Percentiles rank a stretch among this genome's conserved stretches.
These are phyloP conservation scores for Phyllotreta cruciferae DNA, from an alignment of 2,888 invertebrate genomes.

Conservation along the genomic window DNA sequence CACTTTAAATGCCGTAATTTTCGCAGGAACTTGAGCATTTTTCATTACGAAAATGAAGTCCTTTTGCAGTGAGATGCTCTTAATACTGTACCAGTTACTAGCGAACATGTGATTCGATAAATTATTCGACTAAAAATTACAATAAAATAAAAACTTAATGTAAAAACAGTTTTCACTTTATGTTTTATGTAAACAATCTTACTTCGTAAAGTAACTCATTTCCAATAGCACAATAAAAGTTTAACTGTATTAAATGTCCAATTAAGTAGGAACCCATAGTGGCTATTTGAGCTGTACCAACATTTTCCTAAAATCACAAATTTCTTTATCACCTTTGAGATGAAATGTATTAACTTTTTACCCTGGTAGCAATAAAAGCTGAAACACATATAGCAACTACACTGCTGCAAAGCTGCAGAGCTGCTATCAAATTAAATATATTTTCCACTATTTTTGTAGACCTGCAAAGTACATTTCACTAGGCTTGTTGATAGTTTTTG, in stretches of 20 bases:
- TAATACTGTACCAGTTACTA: slow-evolving; percentile 25
- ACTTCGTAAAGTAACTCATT: slow-evolving; percentile 31
- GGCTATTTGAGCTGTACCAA: slow-evolving; percentile 27
- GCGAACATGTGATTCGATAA: slow-evolving; percentile 18
- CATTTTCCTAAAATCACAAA: slow-evolving; percentile 34
- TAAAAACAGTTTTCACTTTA: not conserved
- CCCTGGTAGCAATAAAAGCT: slow-evolving; percentile 37
- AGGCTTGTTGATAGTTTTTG: not conserved
- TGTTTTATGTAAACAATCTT: not conserved
- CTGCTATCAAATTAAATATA: slow-evolving; percentile 34
- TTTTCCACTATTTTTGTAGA: slow-evolving; percentile 28
- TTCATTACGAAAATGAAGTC: slow-evolving; percentile 21
- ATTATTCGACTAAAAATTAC: slow-evolving; percentile 15
- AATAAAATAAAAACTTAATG: slow-evolving; percentile 3
- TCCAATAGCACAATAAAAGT: slow-evolving; percentile 29
- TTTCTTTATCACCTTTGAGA: not conserved
- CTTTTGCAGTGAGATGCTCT: slow-evolving; percentile 11
- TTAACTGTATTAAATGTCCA: slow-evolving; percentile 37
- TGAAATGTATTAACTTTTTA: slow-evolving; percentile 20
- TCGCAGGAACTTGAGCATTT: slow-evolving; percentile 21
- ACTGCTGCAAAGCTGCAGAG: slow-evolving; percentile 36
- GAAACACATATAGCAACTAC: slow-evolving; percentile 39
- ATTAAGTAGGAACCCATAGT: slow-evolving; percentile 33
- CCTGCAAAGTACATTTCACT: slow-evolving; percentile 19
- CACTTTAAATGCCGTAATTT: slow-evolving; percentile 24